Conservation (phyloP, 2,113 vertebrate genomes). For the Barnardius zonarius region DNA sequence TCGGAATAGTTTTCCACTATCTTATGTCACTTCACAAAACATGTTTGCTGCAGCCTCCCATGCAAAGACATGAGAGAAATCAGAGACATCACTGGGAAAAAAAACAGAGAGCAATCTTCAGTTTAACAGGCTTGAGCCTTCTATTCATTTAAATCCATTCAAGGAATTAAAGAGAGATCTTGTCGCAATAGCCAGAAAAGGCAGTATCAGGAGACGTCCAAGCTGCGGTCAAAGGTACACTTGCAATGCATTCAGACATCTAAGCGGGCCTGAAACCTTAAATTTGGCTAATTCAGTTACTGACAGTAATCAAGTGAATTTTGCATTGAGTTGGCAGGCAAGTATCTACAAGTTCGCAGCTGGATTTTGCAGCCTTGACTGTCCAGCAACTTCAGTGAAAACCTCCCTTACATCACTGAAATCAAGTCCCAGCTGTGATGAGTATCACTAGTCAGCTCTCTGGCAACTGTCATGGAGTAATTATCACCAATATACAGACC, state of each 20-base stretch:
- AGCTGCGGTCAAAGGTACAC: not conserved
- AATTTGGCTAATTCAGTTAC: not conserved
- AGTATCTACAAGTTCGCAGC: not conserved
- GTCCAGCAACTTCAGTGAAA: not conserved
- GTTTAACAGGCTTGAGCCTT: not conserved
- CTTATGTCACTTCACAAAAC: not conserved
- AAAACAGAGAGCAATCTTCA: not conserved
- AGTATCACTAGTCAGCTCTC: not conserved
- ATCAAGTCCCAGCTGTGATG: not conserved
- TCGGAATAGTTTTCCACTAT: not conserved
- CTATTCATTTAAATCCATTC: not conserved
- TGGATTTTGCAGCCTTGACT: not conserved
- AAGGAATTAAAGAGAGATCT: slow-evolving; percentile 6
- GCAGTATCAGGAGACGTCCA: not conserved
- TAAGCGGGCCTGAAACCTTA: not conserved
- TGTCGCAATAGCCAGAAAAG: not conserved
- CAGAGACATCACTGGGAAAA: not conserved
- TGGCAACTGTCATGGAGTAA: not conserved
- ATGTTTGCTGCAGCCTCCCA: not conserved
- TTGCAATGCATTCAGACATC: not conserved
- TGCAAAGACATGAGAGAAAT: not conserved
- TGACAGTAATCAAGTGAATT: not conserved
- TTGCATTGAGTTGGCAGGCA: not conserved
- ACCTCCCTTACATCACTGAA: not conserved
- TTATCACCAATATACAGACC: not conserved